Base-by-base conservation (phyloP, 1,140 invertebrate genomes). In the Trialeurodes vaporariorum region DNA sequence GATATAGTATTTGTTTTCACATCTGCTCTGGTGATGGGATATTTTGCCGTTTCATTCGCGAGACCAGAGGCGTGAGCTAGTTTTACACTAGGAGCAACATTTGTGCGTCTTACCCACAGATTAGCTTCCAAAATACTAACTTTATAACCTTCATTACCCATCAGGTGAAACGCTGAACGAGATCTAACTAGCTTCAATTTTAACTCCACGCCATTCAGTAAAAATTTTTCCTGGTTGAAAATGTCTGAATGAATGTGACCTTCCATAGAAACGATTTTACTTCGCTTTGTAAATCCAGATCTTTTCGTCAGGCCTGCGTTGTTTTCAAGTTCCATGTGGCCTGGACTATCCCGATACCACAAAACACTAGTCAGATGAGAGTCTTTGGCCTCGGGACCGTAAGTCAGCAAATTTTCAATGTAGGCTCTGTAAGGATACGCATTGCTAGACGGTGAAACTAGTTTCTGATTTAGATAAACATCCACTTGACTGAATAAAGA, bases 371-470 rank as follows among this genome's bases (percentile, higher is more conserved):
- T 74, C 0, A 79, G 71, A 73, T 79, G 76, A 0, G 76, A 77
- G 21, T 72, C 66, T 72, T 79, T 80, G 12, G 77, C 49, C 21
- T 9, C 26, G 66, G 0, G 24, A 64, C 65, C 64, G 23, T 68
- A 24, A 1, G 67, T 40, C 2, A 77, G 68, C 2, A 79, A 63
- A 2, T 74, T 79, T 75, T 82, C 78, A 11, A 82, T 75, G 62
- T 81, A 81, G 1, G 76, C 74, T 65, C 76, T 66, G 70, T 79
- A 81, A 21, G 75, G 73, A 72, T 81, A 80, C 21, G 75, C 76
- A 67, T 77, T 76, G 61, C 76, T 77, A 23, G 76, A 71, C 0
- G 77, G 74, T 59, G 66, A 68, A 12, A 68, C 49, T 13, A 65
- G 24, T 67, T 67, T 71, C 40, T 71, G 68, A 34, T 70, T 70